Evolutionary conservation across 1,140 invertebrate species (phyloP).

Genomic region (Panulirus ornatus): DNA sequence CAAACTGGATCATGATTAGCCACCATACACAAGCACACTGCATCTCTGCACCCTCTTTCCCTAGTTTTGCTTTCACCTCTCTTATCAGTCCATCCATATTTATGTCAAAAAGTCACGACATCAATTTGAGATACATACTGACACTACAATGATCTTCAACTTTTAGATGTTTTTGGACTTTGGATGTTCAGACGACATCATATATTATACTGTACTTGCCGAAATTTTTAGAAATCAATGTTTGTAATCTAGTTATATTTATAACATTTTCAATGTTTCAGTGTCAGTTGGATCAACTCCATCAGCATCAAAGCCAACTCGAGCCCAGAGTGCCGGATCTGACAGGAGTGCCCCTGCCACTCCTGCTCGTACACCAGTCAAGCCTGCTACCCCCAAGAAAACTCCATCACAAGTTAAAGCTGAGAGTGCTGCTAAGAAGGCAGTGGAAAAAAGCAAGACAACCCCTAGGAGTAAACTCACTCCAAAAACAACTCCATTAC

Average conservation of each 20-base stretch:
- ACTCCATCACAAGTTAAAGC: constrained; percentile 74
- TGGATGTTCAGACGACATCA: no score
- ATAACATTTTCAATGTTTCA: constrained; percentile 52
- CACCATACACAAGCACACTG: no score
- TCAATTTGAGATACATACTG: no score
- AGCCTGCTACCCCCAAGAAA: constrained; percentile 70
- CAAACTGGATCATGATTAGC: no score
- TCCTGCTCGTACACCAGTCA: constrained; percentile 65
- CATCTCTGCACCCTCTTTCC: no score
- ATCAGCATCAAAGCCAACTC: constrained; percentile 69
- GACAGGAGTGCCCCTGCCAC: constrained; percentile 72
- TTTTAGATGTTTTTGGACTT: no score
- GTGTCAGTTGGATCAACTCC: constrained; percentile 63
- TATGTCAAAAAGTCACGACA: no score
- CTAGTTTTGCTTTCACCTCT: no score
- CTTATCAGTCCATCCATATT: no score
- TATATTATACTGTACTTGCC: no score
- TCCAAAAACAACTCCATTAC: constrained; percentile 81
- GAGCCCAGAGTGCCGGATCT: constrained; percentile 75
- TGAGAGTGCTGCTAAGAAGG: constrained; percentile 73
- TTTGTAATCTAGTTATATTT: not conserved
- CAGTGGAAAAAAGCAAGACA: constrained; percentile 64
- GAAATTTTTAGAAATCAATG: not conserved
- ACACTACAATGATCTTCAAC: no score
- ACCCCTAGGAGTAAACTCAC: constrained; percentile 76